Evolutionary conservation across 2,888 invertebrate species (phyloP), one percentile per base, ranked within the genome.

Genomic region (Stenichneumon culpator): DNA sequence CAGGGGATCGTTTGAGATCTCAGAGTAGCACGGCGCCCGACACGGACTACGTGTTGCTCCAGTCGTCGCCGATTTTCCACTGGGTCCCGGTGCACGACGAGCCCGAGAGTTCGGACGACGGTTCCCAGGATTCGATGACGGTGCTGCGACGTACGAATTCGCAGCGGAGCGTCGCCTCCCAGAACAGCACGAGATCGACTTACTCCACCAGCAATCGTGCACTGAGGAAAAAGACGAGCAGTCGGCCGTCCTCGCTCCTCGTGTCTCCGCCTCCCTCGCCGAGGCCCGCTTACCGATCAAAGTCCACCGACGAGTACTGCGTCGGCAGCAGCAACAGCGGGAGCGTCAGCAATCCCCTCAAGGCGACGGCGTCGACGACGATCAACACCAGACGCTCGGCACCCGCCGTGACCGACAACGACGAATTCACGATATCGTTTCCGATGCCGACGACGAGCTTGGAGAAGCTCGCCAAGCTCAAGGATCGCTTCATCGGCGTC

Each of bases 41-140:
- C 87, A 95, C 95, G 36, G 95, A 95, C 88, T 95, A 94, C 89
- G 95, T 95, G 81, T 91, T 95, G 68, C 94, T 95, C 78, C 95
- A 95, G 91, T 93, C 95, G 2, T 95, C 95, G 68, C 95, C 95
- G 16, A 91, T 95, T 63, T 90, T 92, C n/a, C 95, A 95, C 83
- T 95, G 95, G 95, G 94, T 95, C 68, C 95, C 95, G 14, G 91
- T 95, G 9, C 93, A 93, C 70, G 94, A 95, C 44, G 94, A 94
- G 47, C 91, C 93, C 0, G 94, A 92, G 36, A 91, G 92, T 36
- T 91, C 93, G 19, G 95, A 95, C 86, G 93, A 94, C 47, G 95
- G 94, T 86, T 95, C 95, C 0, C 88, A 91, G n/a, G 92, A 92
- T 52, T 94, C 94, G 1, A 87, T 88, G 3, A 83, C 86, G 4